phyloP scores from a whole-genome alignment of 2,113 vertebrate species.

The Tachycineta bicolor region DNA sequence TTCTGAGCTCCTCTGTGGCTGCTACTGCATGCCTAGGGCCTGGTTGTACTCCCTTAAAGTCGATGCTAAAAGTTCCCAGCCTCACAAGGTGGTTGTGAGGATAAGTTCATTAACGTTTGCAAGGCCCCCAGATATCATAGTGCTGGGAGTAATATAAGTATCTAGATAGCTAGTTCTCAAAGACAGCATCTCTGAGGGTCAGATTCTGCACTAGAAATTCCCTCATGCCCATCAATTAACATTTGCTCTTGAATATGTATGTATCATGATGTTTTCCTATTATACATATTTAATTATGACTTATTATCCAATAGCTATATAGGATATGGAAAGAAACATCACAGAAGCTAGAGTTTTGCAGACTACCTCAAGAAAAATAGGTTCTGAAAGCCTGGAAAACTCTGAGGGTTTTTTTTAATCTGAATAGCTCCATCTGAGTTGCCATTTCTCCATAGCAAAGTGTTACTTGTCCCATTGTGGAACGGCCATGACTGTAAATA shows the following conservation, averaged over 20 bases:
- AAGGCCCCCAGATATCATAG: constrained; percentile 71
- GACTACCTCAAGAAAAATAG: constrained; percentile 18
- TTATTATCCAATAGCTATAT: constrained; percentile 38
- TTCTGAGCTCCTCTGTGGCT: constrained; percentile 65
- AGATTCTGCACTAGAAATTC: constrained; percentile 64
- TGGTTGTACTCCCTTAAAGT: constrained; percentile 69
- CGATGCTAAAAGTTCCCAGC: constrained; percentile 67
- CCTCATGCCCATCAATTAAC: constrained; percentile 70
- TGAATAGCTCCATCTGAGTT: constrained; percentile 1
- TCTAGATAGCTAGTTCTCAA: constrained; percentile 68
- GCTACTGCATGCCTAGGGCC: constrained; percentile 66
- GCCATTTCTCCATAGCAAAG: constrained; percentile 33
- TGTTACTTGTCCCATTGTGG: background rate
- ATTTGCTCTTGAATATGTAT: constrained; percentile 70
- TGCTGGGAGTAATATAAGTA: constrained; percentile 71
- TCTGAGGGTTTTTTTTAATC: background rate
- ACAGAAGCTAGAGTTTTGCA: constrained; percentile 5
- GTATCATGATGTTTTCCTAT: constrained; percentile 68
- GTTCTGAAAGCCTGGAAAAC: constrained; percentile 11
- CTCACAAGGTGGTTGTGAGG: constrained; percentile 71
- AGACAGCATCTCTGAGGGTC: constrained; percentile 69
- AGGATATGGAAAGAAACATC: constrained; percentile 8
- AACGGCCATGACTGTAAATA: background rate
- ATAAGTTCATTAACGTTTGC: constrained; percentile 73
- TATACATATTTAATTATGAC: constrained; percentile 65